phyloP scores from a whole-genome alignment of 2,113 vertebrate species.

The Recurvirostra avosetta region DNA sequence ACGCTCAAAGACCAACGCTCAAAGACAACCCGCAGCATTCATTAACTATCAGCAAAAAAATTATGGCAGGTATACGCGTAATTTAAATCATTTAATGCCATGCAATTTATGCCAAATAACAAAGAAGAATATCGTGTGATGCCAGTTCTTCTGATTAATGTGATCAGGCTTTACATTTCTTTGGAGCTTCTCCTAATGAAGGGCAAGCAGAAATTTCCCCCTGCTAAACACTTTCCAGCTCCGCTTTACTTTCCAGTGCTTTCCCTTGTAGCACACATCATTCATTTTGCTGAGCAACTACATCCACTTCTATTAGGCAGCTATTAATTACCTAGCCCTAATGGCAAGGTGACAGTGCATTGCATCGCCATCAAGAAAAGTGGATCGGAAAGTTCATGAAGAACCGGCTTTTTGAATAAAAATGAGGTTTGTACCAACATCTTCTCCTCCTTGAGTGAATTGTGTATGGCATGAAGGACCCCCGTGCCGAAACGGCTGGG shows the following conservation, averaged over 20 bases:
- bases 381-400: neutral
- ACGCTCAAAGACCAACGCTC: neutral
- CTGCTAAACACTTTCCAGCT: constrained; percentile 43
- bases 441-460: neutral
- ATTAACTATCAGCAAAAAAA: constrained; percentile 40
- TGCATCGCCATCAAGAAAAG: neutral
- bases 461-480: accelerated
- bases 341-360: constrained; percentile 50
- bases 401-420: neutral
- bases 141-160: constrained; percentile 61
- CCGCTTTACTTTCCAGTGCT: constrained; percentile 44
- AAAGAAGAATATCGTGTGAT: constrained; percentile 8
- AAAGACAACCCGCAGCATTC: neutral
- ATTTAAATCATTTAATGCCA: constrained; percentile 51
- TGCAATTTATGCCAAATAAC: constrained; percentile 57
- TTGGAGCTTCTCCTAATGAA: constrained; percentile 68
- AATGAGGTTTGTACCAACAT: neutral
- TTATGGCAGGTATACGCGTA: constrained; percentile 18
- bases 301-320: constrained; percentile 52
- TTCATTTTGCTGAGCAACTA: constrained; percentile 63
- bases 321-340: constrained; percentile 62
- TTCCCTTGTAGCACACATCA: constrained; percentile 31
- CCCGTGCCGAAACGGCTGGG: neutral
- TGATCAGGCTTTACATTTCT: constrained; percentile 41
- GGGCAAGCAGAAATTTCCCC: constrained; percentile 59